Evolutionary conservation across 2,888 invertebrate species (phyloP).

Genomic region (Dynastes hyllus): DNA sequence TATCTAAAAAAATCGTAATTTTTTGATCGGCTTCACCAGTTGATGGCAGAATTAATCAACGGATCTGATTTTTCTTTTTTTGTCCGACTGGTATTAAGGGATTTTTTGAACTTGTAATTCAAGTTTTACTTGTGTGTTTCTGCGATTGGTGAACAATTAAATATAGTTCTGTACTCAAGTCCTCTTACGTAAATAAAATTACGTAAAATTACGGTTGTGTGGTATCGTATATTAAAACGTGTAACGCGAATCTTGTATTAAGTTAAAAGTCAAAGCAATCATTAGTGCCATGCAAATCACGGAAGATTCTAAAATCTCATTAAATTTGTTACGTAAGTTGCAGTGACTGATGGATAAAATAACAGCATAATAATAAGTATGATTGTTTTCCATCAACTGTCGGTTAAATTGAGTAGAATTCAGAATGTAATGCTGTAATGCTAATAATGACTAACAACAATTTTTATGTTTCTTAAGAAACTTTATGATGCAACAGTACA

Average conservation of each 20-base stretch:
- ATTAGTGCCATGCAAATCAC: not conserved
- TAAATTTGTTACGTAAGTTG: not conserved
- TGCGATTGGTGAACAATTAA: too few relatives aligned
- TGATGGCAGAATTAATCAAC: too few relatives aligned
- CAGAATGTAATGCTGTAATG: not conserved
- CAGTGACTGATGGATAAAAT: not conserved
- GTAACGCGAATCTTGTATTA: not conserved
- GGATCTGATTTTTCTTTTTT: too few relatives aligned
- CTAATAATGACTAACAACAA: not conserved
- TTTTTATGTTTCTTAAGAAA: not conserved
- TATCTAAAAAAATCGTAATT: too few relatives aligned
- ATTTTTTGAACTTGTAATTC: too few relatives aligned
- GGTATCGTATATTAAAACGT: too few relatives aligned
- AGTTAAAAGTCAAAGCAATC: constrained; percentile 3
- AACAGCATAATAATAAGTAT: not conserved
- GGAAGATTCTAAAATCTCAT: not conserved
- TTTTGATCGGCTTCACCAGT: too few relatives aligned
- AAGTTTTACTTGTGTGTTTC: too few relatives aligned
- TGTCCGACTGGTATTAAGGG: too few relatives aligned
- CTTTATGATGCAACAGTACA: not conserved
- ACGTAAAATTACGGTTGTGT: too few relatives aligned
- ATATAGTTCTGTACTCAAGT: too few relatives aligned
- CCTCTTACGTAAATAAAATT: too few relatives aligned
- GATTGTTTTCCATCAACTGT: not conserved
- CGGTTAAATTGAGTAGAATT: not conserved